A percentile compares a stretch with the other conserved stretches of the same genome.
Conservation (phyloP, 2,888 invertebrate species). For the Odiellus spinosus region DNA sequence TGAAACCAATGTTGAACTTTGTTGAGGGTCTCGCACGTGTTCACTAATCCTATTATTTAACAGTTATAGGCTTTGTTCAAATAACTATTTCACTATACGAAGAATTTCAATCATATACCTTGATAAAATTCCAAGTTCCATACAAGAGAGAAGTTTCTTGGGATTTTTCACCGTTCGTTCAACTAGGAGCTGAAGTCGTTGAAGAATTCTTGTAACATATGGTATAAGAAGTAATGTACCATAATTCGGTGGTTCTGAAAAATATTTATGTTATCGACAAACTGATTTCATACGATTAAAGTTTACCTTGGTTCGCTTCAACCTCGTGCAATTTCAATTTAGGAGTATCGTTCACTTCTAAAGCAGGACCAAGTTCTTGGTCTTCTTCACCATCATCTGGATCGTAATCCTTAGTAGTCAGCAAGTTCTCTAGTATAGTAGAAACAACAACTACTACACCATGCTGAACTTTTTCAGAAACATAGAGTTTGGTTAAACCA, state of each 20-base stretch:
- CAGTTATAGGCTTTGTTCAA: background rate
- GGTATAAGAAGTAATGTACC: conserved; percentile 57
- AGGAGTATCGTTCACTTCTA: conserved; percentile 12
- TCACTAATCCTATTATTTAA: conserved; percentile 9
- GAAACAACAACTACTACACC: conserved; percentile 38
- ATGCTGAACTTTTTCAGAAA: conserved; percentile 47
- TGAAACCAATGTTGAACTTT: conserved; percentile 8
- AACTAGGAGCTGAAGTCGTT: conserved; percentile 20
- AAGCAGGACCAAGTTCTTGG: conserved; percentile 8
- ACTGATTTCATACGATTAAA: too few relatives aligned
- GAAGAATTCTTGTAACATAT: conserved; percentile 50
- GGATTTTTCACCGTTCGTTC: conserved; percentile 4
- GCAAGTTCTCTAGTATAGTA: conserved; percentile 27
- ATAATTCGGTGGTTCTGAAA: conserved; percentile 35
- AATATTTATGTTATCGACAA: too few relatives aligned
- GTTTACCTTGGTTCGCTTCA: too few relatives aligned
- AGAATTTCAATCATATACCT: conserved; percentile 5
- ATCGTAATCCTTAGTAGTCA: conserved; percentile 17
- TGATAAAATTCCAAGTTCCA: conserved; percentile 10
- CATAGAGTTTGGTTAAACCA: conserved; percentile 51
- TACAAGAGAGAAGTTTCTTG: conserved; percentile 5
- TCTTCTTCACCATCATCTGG: conserved; percentile 18
- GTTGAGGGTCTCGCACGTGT: conserved; percentile 7
- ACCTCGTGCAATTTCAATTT: conserved; percentile 14
- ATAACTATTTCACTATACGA: background rate